phyloP scores from a whole-genome alignment of 2,888 invertebrate species.

The Chromoteleia sp. region DNA sequence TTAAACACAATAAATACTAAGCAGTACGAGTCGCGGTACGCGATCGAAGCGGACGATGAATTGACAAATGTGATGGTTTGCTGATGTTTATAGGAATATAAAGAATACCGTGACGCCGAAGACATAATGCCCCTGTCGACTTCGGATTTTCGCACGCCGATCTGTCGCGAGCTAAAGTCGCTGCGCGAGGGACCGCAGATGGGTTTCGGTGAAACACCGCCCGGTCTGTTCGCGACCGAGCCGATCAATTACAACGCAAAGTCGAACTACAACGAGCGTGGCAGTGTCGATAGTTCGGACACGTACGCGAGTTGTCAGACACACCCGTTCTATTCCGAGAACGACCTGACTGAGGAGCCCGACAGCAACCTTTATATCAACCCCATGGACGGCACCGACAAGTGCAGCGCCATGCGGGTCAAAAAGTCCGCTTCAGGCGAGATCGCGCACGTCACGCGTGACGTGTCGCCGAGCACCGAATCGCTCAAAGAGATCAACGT shows the following conservation, averaged over 20 bases:
- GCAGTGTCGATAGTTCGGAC: constrained; percentile 91
- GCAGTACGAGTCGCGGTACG: not conserved
- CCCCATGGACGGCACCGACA: constrained; percentile 89
- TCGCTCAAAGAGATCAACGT: constrained; percentile 85
- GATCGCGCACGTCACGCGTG: constrained; percentile 86
- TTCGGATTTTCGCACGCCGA: constrained; percentile 93
- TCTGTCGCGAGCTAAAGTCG: constrained; percentile 92
- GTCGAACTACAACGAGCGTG: constrained; percentile 84
- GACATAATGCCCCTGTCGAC: constrained; percentile 94
- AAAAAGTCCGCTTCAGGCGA: constrained; percentile 94
- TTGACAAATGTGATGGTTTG: constrained; percentile 50
- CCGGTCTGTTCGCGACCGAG: constrained; percentile 49
- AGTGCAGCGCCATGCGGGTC: constrained; percentile 85
- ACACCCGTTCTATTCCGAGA: constrained; percentile 95
- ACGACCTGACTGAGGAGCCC: constrained; percentile 90
- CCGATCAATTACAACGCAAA: constrained; percentile 63
- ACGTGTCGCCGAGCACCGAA: constrained; percentile 84
- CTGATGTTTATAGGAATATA: constrained; percentile 89
- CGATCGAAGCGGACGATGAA: not conserved
- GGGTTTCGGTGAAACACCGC: constrained; percentile 74
- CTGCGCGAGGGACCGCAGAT: constrained; percentile 85
- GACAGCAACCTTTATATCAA: constrained; percentile 95
- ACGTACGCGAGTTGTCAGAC: constrained; percentile 98
- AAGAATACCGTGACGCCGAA: constrained; percentile 96
- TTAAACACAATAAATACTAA: not conserved